These are phyloP conservation scores for Varecia variegata DNA, from an alignment of 2,797 vertebrate species.

Conservation along the genomic window DNA sequence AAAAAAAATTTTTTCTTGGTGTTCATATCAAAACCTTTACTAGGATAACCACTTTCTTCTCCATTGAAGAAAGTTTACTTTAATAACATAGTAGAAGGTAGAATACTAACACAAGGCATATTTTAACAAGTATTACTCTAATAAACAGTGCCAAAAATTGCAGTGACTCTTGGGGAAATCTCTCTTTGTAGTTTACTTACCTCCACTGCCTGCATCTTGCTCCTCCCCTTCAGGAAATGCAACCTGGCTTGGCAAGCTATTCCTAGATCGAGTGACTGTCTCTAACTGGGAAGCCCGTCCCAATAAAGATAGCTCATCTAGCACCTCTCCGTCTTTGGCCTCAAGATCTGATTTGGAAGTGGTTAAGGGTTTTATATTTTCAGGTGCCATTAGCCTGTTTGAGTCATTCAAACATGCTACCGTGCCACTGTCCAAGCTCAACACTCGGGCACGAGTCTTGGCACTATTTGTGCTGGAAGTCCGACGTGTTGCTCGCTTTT, in stretches of 20 bases:
- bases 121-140: background rate
- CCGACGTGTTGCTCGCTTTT: conserved; percentile 90
- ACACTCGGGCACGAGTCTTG: conserved; percentile 94
- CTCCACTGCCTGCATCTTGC: conserved; percentile 88
- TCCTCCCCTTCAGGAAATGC: conserved; percentile 94
- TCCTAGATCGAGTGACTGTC: conserved; percentile 97
- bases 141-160: background rate
- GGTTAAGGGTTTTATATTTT: conserved; percentile 93
- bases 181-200: conserved; percentile 80
- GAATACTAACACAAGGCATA: background rate
- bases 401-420: conserved; percentile 95
- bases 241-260: conserved; percentile 96
- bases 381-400: conserved; percentile 91
- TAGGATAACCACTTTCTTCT: background rate
- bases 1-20: background rate
- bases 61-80: background rate
- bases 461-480: conserved; percentile 92
- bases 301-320: conserved; percentile 96
- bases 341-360: conserved; percentile 99
- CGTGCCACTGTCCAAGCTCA: conserved; percentile 97
- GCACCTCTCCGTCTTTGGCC: conserved; percentile 99
- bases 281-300: conserved; percentile 98
- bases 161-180: background rate
- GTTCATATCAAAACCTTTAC: conserved; percentile 1
- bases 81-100: background rate